These are phyloP conservation scores for Hafferia zeledoni DNA, from an alignment of 2,797 vertebrate genomes.

Conservation along the genomic window DNA sequence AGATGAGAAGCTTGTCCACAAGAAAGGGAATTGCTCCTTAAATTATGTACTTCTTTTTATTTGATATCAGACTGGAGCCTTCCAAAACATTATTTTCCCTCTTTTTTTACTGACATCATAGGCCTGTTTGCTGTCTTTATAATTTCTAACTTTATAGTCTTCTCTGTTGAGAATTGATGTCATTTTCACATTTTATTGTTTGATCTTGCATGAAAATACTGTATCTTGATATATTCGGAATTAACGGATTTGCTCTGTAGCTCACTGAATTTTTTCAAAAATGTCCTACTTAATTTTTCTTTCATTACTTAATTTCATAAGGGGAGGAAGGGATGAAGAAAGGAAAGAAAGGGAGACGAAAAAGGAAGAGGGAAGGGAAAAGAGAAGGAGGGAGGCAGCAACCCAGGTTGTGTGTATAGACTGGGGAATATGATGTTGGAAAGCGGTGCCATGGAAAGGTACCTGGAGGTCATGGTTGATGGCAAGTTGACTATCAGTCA, in stretches of 20 bases:
- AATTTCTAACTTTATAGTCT: background rate
- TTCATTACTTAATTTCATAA: background rate
- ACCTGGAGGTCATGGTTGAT: rapidly evolving
- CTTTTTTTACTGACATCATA: background rate
- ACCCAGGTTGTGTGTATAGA: background rate
- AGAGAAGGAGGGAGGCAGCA: background rate
- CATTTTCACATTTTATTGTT: background rate
- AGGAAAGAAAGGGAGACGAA: background rate
- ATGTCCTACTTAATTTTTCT: background rate
- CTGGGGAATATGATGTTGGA: background rate
- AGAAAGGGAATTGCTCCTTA: background rate
- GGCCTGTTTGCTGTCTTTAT: background rate
- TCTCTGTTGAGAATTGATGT: background rate
- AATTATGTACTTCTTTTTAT: background rate
- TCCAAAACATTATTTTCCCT: background rate
- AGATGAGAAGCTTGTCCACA: background rate
- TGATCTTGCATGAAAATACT: background rate
- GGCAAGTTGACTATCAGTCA: rapidly evolving
- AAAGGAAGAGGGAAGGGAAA: background rate
- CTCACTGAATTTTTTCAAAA: background rate
- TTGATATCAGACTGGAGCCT: background rate
- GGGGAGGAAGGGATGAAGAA: background rate
- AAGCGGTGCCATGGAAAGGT: background rate
- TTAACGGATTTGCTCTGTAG: background rate
- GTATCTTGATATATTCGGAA: background rate